These are phyloP conservation scores for Rhinogobio ventralis DNA, from an alignment of 2,797 vertebrate species.

Conservation along the genomic window DNA sequence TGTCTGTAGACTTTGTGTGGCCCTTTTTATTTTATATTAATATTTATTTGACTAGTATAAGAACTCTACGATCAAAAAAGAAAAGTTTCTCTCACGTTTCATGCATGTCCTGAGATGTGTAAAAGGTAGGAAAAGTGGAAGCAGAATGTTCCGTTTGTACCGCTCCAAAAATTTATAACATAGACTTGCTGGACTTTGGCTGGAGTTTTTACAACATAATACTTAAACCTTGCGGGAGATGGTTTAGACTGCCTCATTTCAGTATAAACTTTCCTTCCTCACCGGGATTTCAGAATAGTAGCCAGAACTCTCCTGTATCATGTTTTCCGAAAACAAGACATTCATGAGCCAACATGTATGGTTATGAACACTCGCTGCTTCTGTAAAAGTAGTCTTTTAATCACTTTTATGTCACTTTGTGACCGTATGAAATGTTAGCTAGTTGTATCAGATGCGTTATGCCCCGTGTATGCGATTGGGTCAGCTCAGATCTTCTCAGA, in stretches of 20 bases:
- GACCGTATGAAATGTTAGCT: conserved; percentile 27
- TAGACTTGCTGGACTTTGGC: conserved; percentile 21
- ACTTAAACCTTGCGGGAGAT: conserved; percentile 38
- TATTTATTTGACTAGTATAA: not conserved
- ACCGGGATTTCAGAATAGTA: conserved; percentile 1
- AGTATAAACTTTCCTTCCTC: conserved; percentile 22
- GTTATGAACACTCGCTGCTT: not conserved
- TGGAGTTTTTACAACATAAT: conserved; percentile 33
- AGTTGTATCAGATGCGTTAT: conserved; percentile 35
- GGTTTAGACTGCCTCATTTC: conserved; percentile 19
- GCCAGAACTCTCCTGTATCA: conserved; percentile 20
- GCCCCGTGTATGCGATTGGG: not conserved
- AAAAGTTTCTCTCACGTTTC: not conserved
- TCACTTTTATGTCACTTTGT: conserved; percentile 31
- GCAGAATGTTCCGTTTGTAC: not conserved
- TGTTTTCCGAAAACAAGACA: conserved; percentile 20
- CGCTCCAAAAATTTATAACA: not conserved
- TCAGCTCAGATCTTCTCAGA: not conserved
- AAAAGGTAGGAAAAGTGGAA: conserved; percentile 11
- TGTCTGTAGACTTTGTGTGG: not conserved
- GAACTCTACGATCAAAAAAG: not conserved
- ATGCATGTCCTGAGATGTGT: conserved; percentile 29
- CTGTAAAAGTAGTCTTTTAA: conserved; percentile 38
- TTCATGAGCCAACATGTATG: conserved; percentile 27
- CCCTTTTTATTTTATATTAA: conserved; percentile 3